Percentiles rank a stretch among this genome's conserved stretches.
phyloP scores from a whole-genome alignment of 2,888 invertebrate genomes.

The Parthenolecanium corni region DNA sequence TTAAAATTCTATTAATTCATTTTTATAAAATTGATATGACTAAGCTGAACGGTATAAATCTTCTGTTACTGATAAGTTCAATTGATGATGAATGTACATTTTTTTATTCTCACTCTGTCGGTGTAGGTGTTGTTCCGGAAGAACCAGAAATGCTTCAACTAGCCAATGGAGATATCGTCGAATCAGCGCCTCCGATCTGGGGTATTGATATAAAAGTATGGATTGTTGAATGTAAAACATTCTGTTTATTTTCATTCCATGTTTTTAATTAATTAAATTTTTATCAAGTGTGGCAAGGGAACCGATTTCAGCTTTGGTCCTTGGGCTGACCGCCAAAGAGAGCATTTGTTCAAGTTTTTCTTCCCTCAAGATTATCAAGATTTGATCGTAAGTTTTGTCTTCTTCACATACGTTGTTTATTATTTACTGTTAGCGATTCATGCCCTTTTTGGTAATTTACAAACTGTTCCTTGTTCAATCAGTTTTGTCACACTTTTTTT shows the following conservation, averaged over 20 bases:
- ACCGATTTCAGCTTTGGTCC: constrained; percentile 96
- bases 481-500: not conserved
- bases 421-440: not conserved
- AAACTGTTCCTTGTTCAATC: not conserved
- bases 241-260: not conserved
- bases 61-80: too few relatives aligned
- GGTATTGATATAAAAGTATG: constrained; percentile 73
- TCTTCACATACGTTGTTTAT: not conserved
- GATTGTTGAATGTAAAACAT: not conserved
- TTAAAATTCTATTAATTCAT: too few relatives aligned
- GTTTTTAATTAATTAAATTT: not conserved
- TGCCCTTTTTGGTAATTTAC: not conserved
- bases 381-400: constrained; percentile 44
- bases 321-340: constrained; percentile 96
- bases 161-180: constrained; percentile 86
- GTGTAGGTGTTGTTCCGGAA: constrained; percentile 67
- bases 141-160: constrained; percentile 78
- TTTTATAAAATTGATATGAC: too few relatives aligned
- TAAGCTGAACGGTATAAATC: too few relatives aligned
- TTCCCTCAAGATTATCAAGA: constrained; percentile 79
- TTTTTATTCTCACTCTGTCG: too few relatives aligned
- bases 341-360: constrained; percentile 89
- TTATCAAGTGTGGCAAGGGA: constrained; percentile 65
- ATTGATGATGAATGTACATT: too few relatives aligned
- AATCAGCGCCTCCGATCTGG: constrained; percentile 88